Evolutionary conservation across 2,113 vertebrate genomes (phyloP), one percentile per base, ranked within the genome.

Genomic region (Corythaixoides concolor): DNA sequence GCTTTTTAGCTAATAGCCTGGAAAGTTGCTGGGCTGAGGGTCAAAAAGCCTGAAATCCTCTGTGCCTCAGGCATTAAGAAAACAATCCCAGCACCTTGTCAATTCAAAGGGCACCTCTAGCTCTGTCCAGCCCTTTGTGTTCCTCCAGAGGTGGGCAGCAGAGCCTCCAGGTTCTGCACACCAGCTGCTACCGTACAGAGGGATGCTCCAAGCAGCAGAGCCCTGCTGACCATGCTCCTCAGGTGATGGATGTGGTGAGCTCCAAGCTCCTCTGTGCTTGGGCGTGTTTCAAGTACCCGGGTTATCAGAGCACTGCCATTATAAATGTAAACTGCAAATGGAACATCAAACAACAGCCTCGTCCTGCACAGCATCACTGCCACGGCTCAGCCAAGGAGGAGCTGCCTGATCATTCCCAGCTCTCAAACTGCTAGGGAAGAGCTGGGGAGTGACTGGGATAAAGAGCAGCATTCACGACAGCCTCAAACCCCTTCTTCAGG

Each of bases 301-400:
- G 90, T 96, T 96, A 97, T 89, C 81, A 90, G 90, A 79, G 58
- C 0, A 0, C 72, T 97, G 88, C 94, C 84, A 96, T 89, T 90
- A 91, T 84, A 92, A 96, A 96, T 94, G 90, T 95, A 97, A 97
- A 96, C 93, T 93, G 94, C 89, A 96, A 88, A 95, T 90, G 88
- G 96, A 96, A 98, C 95, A 94, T 97, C 95, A 97, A 97, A 97
- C 93, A 97, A 80, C 90, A 93, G 66, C 74, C 74, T 76, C 8
- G 21, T 85, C 79, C 95, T 97, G 96, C 85, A 94, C 79, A 96
- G 78, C 39, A 37, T 97, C 97, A 95, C 93, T 94, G 95, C 89
- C 93, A 88, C 18, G 1, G 83, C 89, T 83, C 3, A 3, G 89
- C 64, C 19, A n/a, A 88, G 94, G 96, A 96, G 95, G 92, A 94